phyloP scores from a whole-genome alignment of 1,140 invertebrate species.

The Platorchestia sp. region DNA sequence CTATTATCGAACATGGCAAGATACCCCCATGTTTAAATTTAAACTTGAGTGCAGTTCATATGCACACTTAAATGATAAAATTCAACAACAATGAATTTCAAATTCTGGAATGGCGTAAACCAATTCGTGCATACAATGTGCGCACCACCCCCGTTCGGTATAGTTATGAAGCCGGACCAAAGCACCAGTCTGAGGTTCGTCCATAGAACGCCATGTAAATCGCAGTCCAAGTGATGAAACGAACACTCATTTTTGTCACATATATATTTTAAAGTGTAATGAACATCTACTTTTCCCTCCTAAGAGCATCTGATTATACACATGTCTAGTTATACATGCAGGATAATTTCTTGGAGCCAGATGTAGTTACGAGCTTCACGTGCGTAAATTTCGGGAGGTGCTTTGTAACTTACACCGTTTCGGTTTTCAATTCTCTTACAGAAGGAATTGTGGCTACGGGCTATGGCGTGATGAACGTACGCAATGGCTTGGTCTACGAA shows the following conservation, averaged over 20 bases:
- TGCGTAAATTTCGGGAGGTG: neutral
- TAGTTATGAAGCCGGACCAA: neutral
- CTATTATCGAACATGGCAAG: too few species aligned
- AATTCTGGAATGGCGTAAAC: neutral
- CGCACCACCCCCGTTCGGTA: neutral
- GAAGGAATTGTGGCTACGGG: slow-evolving; percentile 38
- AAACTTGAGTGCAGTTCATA: too few species aligned
- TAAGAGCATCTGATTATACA: neutral
- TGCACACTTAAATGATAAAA: neutral
- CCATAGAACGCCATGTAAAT: neutral
- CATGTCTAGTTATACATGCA: neutral
- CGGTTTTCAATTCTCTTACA: neutral
- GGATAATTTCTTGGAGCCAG: neutral
- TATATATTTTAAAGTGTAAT: neutral
- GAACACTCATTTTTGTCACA: too few species aligned
- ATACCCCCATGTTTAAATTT: too few species aligned
- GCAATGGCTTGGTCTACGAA: neutral
- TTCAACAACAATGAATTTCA: neutral
- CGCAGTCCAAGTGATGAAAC: neutral
- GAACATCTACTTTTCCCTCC: neutral
- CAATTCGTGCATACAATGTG: neutral
- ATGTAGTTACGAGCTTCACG: neutral
- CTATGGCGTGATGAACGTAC: neutral
- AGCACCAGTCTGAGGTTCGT: neutral
- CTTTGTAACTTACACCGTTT: neutral